A percentile compares a stretch with the other conserved stretches of the same genome.
These are phyloP conservation scores for Drosophila parvula DNA, from an alignment of 1,140 invertebrate genomes.

Conservation along the genomic window DNA sequence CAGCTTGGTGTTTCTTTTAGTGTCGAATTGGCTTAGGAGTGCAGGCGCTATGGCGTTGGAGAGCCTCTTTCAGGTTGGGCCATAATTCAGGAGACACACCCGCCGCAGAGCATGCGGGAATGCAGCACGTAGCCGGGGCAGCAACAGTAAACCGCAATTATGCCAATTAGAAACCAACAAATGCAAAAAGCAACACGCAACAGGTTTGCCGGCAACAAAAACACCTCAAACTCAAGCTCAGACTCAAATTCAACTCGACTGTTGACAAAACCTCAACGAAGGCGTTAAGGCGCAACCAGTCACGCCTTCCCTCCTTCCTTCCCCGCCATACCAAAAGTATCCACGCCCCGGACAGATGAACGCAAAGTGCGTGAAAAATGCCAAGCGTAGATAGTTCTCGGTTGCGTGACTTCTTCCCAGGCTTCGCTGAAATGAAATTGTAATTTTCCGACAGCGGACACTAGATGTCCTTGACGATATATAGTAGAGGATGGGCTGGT, in stretches of 20 bases:
- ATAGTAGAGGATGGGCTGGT: not conserved
- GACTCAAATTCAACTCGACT: slow-evolving; percentile 17
- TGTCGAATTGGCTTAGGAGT: slow-evolving; percentile 6
- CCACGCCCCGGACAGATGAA: slow-evolving; percentile 4
- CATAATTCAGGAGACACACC: slow-evolving; percentile 70
- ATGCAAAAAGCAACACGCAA: slow-evolving; percentile 73
- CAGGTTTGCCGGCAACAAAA: slow-evolving; percentile 54
- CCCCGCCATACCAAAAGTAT: not conserved
- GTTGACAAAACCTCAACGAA: slow-evolving; percentile 70
- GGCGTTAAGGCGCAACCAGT: slow-evolving; percentile 67
- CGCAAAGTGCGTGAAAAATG: slow-evolving; percentile 71
- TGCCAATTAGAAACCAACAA: slow-evolving; percentile 79
- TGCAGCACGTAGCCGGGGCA: slow-evolving; percentile 49
- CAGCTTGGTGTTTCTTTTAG: not conserved
- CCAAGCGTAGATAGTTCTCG: slow-evolving; percentile 48
- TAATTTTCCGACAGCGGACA: slow-evolving; percentile 17
- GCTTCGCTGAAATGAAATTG: slow-evolving; percentile 26
- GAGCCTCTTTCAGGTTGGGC: slow-evolving; percentile 53
- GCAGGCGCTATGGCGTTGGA: slow-evolving; percentile 14
- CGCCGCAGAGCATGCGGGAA: slow-evolving; percentile 66
- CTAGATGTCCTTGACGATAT: slow-evolving; percentile 32
- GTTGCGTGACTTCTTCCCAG: slow-evolving; percentile 62
- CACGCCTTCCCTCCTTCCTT: slow-evolving; percentile 29
- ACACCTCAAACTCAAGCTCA: not conserved
- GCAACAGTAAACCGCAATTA: slow-evolving; percentile 85